phyloP scores from a whole-genome alignment of 2,888 invertebrate species.

The Acanthococcus lagerstroemiae region DNA sequence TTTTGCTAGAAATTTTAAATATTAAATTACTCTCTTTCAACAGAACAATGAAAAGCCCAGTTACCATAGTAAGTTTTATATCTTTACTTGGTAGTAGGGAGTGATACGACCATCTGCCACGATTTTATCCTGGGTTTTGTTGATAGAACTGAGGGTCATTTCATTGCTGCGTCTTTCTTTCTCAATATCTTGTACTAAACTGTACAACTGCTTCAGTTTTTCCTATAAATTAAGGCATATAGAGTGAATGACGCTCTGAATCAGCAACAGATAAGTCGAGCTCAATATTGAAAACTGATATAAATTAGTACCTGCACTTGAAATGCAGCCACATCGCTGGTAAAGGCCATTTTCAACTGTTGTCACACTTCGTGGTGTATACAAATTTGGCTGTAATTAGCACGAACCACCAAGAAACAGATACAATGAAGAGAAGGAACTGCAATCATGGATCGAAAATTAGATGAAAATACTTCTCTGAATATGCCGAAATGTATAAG shows the following conservation, averaged over 20 bases:
- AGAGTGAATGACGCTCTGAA: not conserved
- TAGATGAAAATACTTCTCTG: no score
- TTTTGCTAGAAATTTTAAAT: conserved; percentile 51
- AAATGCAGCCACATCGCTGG: conserved; percentile 7
- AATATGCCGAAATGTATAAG: no score
- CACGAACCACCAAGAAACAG: conserved; percentile 13
- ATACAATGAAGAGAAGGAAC: conserved; percentile 8
- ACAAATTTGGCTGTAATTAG: conserved; percentile 5
- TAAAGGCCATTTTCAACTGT: conserved; percentile 10
- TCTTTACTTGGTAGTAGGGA: conserved; percentile 46
- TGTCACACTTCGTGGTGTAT: not conserved
- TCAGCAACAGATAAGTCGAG: not conserved
- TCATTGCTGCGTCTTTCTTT: conserved; percentile 69
- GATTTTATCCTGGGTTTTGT: conserved; percentile 61
- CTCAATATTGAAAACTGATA: not conserved
- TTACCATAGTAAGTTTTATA: not conserved
- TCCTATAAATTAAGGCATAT: conserved; percentile 4
- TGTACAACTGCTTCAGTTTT: conserved; percentile 13
- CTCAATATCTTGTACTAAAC: conserved; percentile 53
- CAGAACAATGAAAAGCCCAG: conserved; percentile 6
- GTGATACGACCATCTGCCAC: conserved; percentile 43
- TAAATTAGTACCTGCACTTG: conserved; percentile 15
- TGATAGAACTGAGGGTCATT: conserved; percentile 64
- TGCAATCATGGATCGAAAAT: no score
- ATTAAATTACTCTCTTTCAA: conserved; percentile 36